Percentiles rank a stretch among this genome's conserved stretches.
phyloP scores from a whole-genome alignment of 2,888 invertebrate species.

The Synanthedon tipuliformis region DNA sequence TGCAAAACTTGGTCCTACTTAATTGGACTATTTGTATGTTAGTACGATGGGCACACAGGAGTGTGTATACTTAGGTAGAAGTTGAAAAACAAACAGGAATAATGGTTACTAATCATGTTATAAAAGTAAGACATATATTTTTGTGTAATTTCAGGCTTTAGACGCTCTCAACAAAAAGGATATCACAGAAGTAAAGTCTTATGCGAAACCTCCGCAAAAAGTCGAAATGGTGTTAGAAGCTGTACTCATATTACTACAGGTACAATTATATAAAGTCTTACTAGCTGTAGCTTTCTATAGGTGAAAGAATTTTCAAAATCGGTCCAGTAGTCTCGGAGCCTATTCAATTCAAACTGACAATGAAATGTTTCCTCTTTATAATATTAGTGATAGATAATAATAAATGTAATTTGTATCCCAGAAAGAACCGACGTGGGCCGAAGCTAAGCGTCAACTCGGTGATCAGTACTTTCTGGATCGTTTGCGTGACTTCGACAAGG shows the following conservation, averaged over 20 bases:
- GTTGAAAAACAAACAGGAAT: not conserved
- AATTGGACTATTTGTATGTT: no score
- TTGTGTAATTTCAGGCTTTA: conserved; percentile 63
- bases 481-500: conserved; percentile 87
- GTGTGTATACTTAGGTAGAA: not conserved
- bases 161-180: conserved; percentile 88
- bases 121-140: not conserved
- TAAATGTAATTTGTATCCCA: conserved; percentile 17
- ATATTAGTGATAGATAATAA: no score
- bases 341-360: no score
- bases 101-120: no score
- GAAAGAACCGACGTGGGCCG: conserved; percentile 86
- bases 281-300: no score
- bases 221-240: conserved; percentile 93
- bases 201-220: conserved; percentile 86
- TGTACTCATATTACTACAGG: conserved; percentile 82
- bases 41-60: no score
- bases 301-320: no score
- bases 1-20: no score
- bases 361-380: no score
- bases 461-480: conserved; percentile 83
- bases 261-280: conserved; percentile 19
- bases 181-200: conserved; percentile 90
- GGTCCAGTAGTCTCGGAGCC: no score
- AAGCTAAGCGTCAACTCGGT: conserved; percentile 87